Base-by-base conservation (phyloP, 2,113 vertebrate species). In the Tauraco erythrolophus region DNA sequence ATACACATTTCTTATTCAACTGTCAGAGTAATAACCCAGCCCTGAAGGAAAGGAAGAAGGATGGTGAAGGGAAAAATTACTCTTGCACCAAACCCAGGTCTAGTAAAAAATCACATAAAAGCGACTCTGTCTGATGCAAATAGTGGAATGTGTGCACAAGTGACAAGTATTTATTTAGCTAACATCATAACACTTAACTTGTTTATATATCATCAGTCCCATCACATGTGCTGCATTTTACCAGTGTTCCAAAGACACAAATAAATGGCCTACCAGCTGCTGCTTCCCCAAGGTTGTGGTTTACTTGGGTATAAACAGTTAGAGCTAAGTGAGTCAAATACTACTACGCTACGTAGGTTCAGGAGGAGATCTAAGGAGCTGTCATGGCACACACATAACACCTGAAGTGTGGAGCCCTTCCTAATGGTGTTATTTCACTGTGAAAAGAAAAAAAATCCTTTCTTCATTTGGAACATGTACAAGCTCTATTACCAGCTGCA, bases 161-260 rank as follows among this genome's bases (percentile, higher is more conserved):
- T 82, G 87, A 94, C 94, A 92, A 94, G 95, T 90, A 88, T 97
- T 82, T 96, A 91, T 64, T 97, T 94, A 98, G 95, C 88, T 94
- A 93, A 97, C 97, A 65, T 96, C 87, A 86, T 92, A 96, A 95
- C 84, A 93, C 94, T 98, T 97, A 88, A 94, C 96, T 94, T 97
- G 97, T 97, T 98, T 98, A 97, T 92, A 89, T 74, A 94, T 96
- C 89, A 89, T 95, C 97, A 94, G 95, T 89, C 97, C 94, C 96
- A 97, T 98, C 97, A 98, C 98, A 95, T 96, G 97, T 86, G 92
- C 96, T 97, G 97, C 95, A 96, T 97, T 98, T 97, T 97, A 91
- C 96, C 94, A 87, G 88, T 96, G 96, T 78, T 96, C 95, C 94
- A 97, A 94, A 97, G 96, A 97, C 97, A 98, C 96, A 98, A 98